phyloP scores from a whole-genome alignment of 2,113 vertebrate species.

The Geococcyx californianus region DNA sequence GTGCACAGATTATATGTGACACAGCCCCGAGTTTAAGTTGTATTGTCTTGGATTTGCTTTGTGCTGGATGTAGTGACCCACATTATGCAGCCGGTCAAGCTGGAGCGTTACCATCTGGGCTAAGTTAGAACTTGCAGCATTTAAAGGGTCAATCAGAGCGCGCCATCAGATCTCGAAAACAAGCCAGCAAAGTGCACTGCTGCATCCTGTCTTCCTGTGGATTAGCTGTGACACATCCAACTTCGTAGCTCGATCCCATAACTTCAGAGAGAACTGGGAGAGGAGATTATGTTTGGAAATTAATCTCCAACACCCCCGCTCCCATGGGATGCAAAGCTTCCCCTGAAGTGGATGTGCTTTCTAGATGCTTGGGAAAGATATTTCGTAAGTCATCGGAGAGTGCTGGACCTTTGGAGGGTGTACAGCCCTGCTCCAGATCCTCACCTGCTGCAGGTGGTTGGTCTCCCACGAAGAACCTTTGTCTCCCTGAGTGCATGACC shows the following conservation, averaged over 20 bases:
- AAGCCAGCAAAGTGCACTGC: neutral
- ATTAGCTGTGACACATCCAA: neutral
- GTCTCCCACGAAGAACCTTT: neutral
- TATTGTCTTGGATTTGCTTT: neutral
- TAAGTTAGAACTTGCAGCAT: neutral
- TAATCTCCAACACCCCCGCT: neutral
- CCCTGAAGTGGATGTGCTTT: neutral
- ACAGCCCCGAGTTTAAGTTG: neutral
- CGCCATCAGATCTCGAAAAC: neutral
- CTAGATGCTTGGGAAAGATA: neutral
- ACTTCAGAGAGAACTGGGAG: neutral
- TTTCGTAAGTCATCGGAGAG: fast-evolving
- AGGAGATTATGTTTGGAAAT: neutral
- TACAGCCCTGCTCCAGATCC: neutral
- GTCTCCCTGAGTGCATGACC: neutral
- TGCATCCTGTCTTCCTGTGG: neutral
- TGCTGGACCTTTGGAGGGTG: neutral
- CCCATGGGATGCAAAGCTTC: neutral
- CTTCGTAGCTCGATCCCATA: neutral
- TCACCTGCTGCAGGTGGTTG: neutral
- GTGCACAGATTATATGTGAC: neutral
- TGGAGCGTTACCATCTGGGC: neutral
- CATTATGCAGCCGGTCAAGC: neutral
- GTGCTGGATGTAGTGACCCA: fast-evolving
- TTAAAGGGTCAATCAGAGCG: neutral